Percentiles rank a stretch among this genome's conserved stretches.
phyloP scores from a whole-genome alignment of 2,888 invertebrate species.

The Lordiphosa fenestrarum region DNA sequence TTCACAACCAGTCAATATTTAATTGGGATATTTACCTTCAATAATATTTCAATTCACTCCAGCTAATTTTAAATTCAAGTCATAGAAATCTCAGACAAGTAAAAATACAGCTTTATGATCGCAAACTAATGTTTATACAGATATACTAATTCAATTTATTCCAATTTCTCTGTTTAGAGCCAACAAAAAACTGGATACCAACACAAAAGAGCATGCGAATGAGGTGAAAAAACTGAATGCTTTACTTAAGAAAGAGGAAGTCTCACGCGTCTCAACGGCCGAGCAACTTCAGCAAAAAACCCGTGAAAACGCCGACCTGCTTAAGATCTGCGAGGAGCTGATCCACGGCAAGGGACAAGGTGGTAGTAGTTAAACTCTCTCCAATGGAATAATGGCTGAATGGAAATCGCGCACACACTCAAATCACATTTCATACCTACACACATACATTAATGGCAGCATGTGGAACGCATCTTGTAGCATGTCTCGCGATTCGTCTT shows the following conservation, averaged over 20 bases:
- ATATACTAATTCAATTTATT: background rate
- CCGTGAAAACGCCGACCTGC: conserved; percentile 93
- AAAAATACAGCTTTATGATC: too few relatives aligned
- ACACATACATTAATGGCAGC: conserved; percentile 17
- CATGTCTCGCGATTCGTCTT: conserved; percentile 34
- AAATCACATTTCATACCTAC: conserved; percentile 10
- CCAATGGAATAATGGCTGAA: conserved; percentile 34
- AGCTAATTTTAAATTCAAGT: too few relatives aligned
- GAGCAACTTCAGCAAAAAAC: conserved; percentile 93
- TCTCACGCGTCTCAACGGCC: conserved; percentile 90
- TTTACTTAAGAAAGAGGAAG: conserved; percentile 93
- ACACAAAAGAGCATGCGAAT: conserved; percentile 87
- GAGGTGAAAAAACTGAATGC: conserved; percentile 93
- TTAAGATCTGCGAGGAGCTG: conserved; percentile 95
- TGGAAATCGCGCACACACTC: conserved; percentile 49
- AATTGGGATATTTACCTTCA: too few relatives aligned
- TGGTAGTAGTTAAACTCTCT: conserved; percentile 69
- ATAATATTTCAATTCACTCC: too few relatives aligned
- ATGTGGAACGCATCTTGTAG: conserved; percentile 52
- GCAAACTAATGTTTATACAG: conserved; percentile 2
- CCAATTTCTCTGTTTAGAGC: conserved; percentile 82
- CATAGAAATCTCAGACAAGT: accelerated
- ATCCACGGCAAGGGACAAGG: conserved; percentile 83
- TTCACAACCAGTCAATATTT: too few relatives aligned
- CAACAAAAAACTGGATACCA: conserved; percentile 90